Percentiles rank a stretch among this genome's conserved stretches.
phyloP scores from a whole-genome alignment of 1,140 invertebrate genomes.

The Brachystomella parvula region DNA sequence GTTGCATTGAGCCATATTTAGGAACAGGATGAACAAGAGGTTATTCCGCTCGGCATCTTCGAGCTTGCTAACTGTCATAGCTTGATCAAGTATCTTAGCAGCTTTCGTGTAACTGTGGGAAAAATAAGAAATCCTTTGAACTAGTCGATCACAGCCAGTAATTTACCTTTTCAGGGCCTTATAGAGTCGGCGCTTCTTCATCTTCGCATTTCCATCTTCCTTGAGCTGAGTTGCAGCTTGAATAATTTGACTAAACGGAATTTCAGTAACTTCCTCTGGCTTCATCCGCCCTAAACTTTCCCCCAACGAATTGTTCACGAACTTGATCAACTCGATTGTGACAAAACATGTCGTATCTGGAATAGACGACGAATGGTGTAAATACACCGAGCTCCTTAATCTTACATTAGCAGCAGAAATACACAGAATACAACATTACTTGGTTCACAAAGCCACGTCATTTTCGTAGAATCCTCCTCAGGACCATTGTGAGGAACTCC shows the following conservation, averaged over 20 bases:
- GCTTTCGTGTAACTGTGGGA: slow-evolving; percentile 49
- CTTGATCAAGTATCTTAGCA: slow-evolving; percentile 47
- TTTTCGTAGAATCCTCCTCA: too few relatives aligned
- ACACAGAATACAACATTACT: not conserved
- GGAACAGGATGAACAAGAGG: slow-evolving; percentile 40
- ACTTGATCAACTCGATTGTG: slow-evolving; percentile 47
- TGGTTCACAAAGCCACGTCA: not conserved
- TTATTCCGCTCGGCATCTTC: slow-evolving; percentile 54
- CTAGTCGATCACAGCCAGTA: too few relatives aligned
- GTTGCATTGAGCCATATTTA: slow-evolving; percentile 62
- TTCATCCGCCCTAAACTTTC: slow-evolving; percentile 47
- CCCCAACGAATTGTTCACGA: slow-evolving; percentile 46
- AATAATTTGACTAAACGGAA: slow-evolving; percentile 46
- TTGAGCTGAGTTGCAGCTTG: slow-evolving; percentile 47
- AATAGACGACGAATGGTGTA: slow-evolving; percentile 11
- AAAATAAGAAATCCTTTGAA: not conserved
- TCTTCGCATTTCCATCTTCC: slow-evolving; percentile 41
- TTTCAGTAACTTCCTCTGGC: slow-evolving; percentile 45
- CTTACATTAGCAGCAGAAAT: not conserved
- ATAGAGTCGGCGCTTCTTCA: slow-evolving; percentile 15
- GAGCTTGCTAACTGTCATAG: slow-evolving; percentile 50
- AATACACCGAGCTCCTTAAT: not conserved
- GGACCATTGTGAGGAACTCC: slow-evolving; percentile 57
- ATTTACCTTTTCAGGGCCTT: slow-evolving; percentile 23
- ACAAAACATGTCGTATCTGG: slow-evolving; percentile 14